Evolutionary conservation across 2,113 vertebrate species (phyloP).

Genomic region (Dicerorhinus sumatrensis): DNA sequence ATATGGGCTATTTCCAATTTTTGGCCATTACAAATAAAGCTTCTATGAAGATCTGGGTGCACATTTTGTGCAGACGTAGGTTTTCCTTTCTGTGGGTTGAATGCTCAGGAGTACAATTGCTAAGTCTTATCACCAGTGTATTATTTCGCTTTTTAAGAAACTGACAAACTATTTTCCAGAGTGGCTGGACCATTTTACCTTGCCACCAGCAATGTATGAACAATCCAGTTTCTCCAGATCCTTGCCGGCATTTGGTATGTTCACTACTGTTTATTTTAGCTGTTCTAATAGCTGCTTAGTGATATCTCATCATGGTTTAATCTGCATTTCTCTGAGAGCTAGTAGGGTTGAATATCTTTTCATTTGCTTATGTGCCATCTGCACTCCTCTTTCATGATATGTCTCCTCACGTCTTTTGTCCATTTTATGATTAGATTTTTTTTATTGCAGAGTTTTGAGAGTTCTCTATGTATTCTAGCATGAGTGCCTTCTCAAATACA

Average conservation of each 20-base stretch:
- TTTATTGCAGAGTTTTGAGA: neutral
- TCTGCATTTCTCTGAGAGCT: too few species aligned
- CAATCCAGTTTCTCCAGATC: fast-evolving
- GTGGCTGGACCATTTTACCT: neutral
- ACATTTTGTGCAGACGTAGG: too few species aligned
- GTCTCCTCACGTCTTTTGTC: neutral
- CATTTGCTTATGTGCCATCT: neutral
- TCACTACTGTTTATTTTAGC: fast-evolving
- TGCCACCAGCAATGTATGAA: fast-evolving
- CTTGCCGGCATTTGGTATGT: fast-evolving
- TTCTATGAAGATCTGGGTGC: neutral
- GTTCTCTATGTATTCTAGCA: neutral
- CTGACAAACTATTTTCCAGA: neutral
- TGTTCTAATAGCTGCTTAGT: fast-evolving
- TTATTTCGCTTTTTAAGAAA: neutral
- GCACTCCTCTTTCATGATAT: neutral
- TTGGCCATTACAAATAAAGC: neutral
- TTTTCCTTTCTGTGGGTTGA: neutral
- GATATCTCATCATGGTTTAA: too few species aligned
- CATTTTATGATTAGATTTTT: neutral
- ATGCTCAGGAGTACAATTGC: neutral
- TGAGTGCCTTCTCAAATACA: neutral
- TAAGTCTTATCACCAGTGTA: neutral
- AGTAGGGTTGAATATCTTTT: too few species aligned
- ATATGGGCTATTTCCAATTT: neutral